Conservation (phyloP, 1,140 invertebrate genomes). For the Leptinotarsa lineolata region DNA sequence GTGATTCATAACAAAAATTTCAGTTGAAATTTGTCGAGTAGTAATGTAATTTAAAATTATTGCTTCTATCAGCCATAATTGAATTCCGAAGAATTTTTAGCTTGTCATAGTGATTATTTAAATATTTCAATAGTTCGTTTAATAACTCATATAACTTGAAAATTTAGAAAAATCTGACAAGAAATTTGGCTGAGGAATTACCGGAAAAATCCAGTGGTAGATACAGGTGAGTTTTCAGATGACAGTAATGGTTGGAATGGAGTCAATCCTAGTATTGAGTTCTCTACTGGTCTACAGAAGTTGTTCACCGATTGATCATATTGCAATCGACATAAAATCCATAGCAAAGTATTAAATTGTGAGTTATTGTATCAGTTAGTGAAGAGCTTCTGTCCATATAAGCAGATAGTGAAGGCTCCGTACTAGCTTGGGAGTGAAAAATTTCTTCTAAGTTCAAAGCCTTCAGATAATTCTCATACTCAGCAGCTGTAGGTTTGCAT, state of each 20-base stretch:
- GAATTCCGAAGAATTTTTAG: slow-evolving; percentile 36
- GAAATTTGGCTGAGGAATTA: not conserved
- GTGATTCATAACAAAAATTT: slow-evolving; percentile 33
- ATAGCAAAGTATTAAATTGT: slow-evolving; percentile 33
- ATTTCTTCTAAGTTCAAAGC: slow-evolving; percentile 13
- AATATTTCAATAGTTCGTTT: slow-evolving; percentile 38
- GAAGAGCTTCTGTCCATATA: no score
- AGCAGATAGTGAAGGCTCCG: slow-evolving; percentile 9
- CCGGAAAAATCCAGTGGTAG: not conserved
- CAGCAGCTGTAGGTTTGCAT: slow-evolving; percentile 30
- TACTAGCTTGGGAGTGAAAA: slow-evolving; percentile 9
- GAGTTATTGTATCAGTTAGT: no score
- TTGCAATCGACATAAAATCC: slow-evolving; percentile 35
- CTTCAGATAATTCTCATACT: slow-evolving; percentile 32
- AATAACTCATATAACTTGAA: slow-evolving; percentile 32
- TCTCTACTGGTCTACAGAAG: slow-evolving; percentile 28
- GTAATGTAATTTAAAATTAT: slow-evolving; percentile 40
- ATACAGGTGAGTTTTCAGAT: slow-evolving; percentile 27
- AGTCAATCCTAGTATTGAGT: slow-evolving; percentile 35
- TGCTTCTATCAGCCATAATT: slow-evolving; percentile 37
- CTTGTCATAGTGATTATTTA: slow-evolving; percentile 15
- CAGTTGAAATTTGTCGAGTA: slow-evolving; percentile 37
- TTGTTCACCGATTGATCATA: slow-evolving; percentile 32
- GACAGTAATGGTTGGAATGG: slow-evolving; percentile 36
- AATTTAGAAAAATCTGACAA: slow-evolving; percentile 33